Evolutionary conservation across 2,113 vertebrate genomes (phyloP), one percentile per base, ranked within the genome.

Genomic region (Anoura caudifer): DNA sequence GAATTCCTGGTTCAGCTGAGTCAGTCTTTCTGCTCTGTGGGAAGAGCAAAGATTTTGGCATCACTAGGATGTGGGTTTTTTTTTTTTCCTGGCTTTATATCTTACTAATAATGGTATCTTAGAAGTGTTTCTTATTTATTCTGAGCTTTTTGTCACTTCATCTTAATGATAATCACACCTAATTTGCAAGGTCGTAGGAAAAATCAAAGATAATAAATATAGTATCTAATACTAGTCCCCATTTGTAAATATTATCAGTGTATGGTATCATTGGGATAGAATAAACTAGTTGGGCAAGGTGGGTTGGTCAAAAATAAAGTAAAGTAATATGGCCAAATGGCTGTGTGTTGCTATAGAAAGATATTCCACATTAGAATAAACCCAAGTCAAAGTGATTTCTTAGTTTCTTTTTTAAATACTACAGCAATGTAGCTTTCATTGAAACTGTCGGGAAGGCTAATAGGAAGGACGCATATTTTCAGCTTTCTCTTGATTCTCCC

Each of bases 381-480:
- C 10, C 1, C 50, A 93, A 31, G 16, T 41, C 59, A 59, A 88
- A 95, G 61, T 82, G 15, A 72, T 59, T 41, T 96, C 19, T 77
- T 69, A 50, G 19, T 28, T 95, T 96, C 41, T 81, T 47, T 75
- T 91, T 26, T 54, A 93, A 93, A 93, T 69, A 45, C 26, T 79
- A 5, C n/a, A 10, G 19, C 69, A 47, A 84, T 52, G 80, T 87
- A 69, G 28, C 7, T 92, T 91, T 94, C 41, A 67, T 12, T 94
- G 31, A 84, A 93, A 69, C 36, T 88, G 7, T 73, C 59, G 54
- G 79, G 36, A 93, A 63, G 33, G 33, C 47, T 89, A 28, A 63
- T 16, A 70, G 31, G 16, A 77, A 33, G 33, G 43, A 56, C 65
- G 41, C 7, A 0, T 67, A 15, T 69, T 65, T 79, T 79, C 31